Conservation (phyloP, 2,113 vertebrate species). For the Nothocercus julius region DNA sequence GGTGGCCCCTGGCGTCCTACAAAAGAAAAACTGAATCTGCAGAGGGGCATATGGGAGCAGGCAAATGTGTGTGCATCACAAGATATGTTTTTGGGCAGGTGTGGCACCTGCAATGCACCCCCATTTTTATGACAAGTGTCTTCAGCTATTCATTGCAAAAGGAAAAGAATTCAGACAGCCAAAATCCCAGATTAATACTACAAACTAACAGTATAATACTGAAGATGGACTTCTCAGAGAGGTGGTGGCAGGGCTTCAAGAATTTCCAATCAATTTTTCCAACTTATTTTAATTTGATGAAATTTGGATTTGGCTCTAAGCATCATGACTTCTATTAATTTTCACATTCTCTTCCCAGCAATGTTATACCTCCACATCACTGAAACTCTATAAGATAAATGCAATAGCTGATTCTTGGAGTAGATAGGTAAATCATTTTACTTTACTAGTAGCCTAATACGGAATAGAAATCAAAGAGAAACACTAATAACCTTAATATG, state of each 20-base stretch:
- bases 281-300: not conserved
- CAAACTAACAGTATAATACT: not conserved
- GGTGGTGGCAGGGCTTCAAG: not conserved
- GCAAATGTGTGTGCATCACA: not conserved
- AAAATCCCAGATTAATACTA: not conserved
- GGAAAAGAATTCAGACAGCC: not conserved
- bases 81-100: not conserved
- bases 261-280: not conserved
- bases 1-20: not conserved
- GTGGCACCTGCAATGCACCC: not conserved
- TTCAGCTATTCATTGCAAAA: not conserved
- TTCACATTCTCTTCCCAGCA: not conserved
- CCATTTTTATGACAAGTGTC: not conserved
- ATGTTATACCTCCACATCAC: not conserved
- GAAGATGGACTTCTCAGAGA: not conserved
- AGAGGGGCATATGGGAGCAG: not conserved
- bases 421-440: not conserved
- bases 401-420: not conserved
- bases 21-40: not conserved
- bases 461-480: not conserved
- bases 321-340: not conserved
- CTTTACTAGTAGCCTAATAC: not conserved
- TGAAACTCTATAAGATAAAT: not conserved
- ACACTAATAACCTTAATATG: not conserved
- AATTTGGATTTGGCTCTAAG: not conserved